Evolutionary conservation across 2,888 invertebrate genomes (phyloP), one percentile per base, ranked within the genome.

Genomic region (Amiota mariae): DNA sequence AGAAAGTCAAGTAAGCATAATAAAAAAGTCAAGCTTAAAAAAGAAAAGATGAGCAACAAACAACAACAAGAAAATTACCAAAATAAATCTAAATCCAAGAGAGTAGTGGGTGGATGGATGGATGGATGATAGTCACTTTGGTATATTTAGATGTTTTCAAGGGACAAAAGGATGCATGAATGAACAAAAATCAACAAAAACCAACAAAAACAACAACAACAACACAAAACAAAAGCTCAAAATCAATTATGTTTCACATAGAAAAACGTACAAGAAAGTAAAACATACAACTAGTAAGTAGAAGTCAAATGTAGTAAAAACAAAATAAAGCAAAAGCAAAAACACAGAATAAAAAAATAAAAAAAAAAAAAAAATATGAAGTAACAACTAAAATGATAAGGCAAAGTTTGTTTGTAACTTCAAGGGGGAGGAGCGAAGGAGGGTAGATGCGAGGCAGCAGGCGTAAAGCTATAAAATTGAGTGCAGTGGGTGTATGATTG

Each of bases 191-290:
- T n/a, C n/a, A n/a, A n/a, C n/a, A n/a, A n/a, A n/a, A n/a, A n/a
- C n/a, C n/a, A n/a, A n/a, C n/a, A n/a, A n/a, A n/a, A n/a, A n/a
- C n/a, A n/a, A n/a, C 24, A 24, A 24, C 2, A 36, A 36, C 76
- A 75, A 75, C 82, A 24, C 24, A 24, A 24, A 24, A 24, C 3
- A 73, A 79, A 84, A 75, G 81, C 80, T 81, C 84, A 81, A 87
- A 87, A 86, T 86, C 87, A 87, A 87, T 86, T 87, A 87, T 87
- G 86, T 73, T 67, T 78, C 78, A 82, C 74, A 82, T 80, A 81
- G 80, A 81, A 85, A 87, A 86, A 87, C 82, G 86, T 85, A 13
- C 51, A 48, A 47, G n/a, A 66, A 51, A 64, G 9, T 8, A 56
- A 57, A 57, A 13, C 8, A 15, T 36, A 36, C 9, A 18, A 11